Conservation (phyloP, 2,797 vertebrate genomes). For the Nannoperca obscura region DNA sequence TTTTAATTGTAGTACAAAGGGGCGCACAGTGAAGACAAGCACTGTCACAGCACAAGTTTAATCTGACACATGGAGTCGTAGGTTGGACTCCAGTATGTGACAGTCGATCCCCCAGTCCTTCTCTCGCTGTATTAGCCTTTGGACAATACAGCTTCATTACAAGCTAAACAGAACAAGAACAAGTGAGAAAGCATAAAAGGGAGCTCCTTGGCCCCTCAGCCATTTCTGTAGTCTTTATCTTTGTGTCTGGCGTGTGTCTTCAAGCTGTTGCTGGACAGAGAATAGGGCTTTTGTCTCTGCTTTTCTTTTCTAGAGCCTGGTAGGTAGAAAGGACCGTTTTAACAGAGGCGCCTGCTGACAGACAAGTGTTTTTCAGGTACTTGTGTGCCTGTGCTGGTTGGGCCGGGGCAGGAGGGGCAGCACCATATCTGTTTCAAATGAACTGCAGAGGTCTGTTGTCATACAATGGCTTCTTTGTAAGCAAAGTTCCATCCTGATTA, state of each 20-base stretch:
- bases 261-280: conserved; percentile 80
- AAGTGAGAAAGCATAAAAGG: conserved; percentile 71
- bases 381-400: conserved; percentile 69
- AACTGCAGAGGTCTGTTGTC: conserved; percentile 84
- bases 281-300: conserved; percentile 81
- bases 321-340: conserved; percentile 73
- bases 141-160: conserved; percentile 73
- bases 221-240: conserved; percentile 74
- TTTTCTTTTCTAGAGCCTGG: conserved; percentile 77
- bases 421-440: conserved; percentile 81
- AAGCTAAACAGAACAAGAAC: conserved; percentile 68
- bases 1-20: conserved; percentile 69
- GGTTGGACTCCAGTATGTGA: conserved; percentile 62
- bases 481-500: conserved; percentile 76
- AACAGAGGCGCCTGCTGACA: conserved; percentile 82
- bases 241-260: conserved; percentile 78
- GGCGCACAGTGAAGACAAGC: conserved; percentile 56
- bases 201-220: conserved; percentile 65
- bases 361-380: conserved; percentile 78
- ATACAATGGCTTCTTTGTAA: conserved; percentile 83
- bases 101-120: conserved; percentile 49
- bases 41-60: conserved; percentile 80
- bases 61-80: conserved; percentile 52
- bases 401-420: conserved; percentile 63
- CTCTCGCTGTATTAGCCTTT: conserved; percentile 45